Evolutionary conservation across 2,797 vertebrate species (phyloP), one percentile per base, ranked within the genome.

Genomic region (Molothrus ater): DNA sequence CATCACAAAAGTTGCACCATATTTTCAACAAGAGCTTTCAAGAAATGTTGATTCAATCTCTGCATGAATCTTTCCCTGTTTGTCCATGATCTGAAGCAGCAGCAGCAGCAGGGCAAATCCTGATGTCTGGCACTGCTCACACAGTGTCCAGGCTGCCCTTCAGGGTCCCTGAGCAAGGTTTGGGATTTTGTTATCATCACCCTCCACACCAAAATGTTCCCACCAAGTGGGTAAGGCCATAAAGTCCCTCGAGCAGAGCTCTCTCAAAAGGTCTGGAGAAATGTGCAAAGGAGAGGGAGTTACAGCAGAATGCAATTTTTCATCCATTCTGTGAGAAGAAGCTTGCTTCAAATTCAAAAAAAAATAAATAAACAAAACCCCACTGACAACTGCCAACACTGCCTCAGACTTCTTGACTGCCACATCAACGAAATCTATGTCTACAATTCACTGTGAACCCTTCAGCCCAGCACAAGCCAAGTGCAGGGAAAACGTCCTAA

Each of bases 41-140:
- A 29, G 38, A 43, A 51, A 29, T 0, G 0, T 10, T 10, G 32
- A 16, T 66, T 38, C 20, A 9, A 2, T 25, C 17, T 1, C 28
- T 70, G 20, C 28, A 17, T 3, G 2, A 0, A 10, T 15, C 19
- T 48, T 34, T 18, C 45, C 8, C 4, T 26, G 8, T 25, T 31
- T 8, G 12, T 7, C 51, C 61, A 1, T 3, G 20, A 22, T 9
- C 31, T 32, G 26, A 54, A 80, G 40, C 32, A 76, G 75, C 32
- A 76, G 75, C 57, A 65, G 28, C 71, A 65, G 28, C 74, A 86
- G 36, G n/a, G 18, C 13, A 28, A 38, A 50, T 7, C 0, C 2
- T 19, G 42, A 28, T 3, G 4, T 1, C 28, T 70, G 60, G 56
- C 21, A 16, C 60, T 63, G 65, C 48, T 32, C 31, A 43, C 32